Base-by-base conservation (phyloP, 2,113 vertebrate genomes). In the Australoheros scitulus region DNA sequence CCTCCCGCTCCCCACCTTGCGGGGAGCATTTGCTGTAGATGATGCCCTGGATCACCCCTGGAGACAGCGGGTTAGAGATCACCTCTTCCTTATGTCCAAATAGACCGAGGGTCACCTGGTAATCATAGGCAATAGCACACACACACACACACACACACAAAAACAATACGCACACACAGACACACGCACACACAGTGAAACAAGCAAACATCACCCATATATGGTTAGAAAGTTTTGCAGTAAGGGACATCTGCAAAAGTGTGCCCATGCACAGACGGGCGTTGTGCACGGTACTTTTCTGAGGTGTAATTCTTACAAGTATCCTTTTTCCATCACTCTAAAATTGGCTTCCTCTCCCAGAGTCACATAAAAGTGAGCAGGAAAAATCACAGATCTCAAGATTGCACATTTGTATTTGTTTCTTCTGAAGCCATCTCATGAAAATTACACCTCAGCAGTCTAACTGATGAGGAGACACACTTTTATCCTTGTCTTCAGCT, bases 31-130 rank as follows among this genome's bases (percentile, higher is more conserved):
- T 98, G 84, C 95, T 96, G 93, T 99, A 99, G 91, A 99, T 96
- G 72, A 99, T 98, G 90, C 96, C 95, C 93, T 99, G 97, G 94
- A 99, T 99, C 85, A 97, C 97, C 63, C 92, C 95, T 0, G 98
- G 98, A 47, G 98, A 99, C 87, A 99, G 95, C 1, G 98, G 98
- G 93, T 99, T 99, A 68, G 98, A 98, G 94, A 99, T 99, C 94
- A 99, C 97, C 43, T 93, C 97, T 93, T 99, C 98, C 79, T 99
- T 97, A 3, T 98, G 98, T 22, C 98, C 98, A 79, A 99, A 99
- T 22, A 97, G 94, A 58, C 98, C 98, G 41, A 99, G 96, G 11
- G 98, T 99, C 92, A 99, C 98, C 98, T 99, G 81, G 0, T 0
- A 59, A 78, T 13, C 17, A 41, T 38, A 47, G 24, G 34, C 59